Evolutionary conservation across 2,113 vertebrate genomes (phyloP).

Genomic region (Genyomyrus donnyi): DNA sequence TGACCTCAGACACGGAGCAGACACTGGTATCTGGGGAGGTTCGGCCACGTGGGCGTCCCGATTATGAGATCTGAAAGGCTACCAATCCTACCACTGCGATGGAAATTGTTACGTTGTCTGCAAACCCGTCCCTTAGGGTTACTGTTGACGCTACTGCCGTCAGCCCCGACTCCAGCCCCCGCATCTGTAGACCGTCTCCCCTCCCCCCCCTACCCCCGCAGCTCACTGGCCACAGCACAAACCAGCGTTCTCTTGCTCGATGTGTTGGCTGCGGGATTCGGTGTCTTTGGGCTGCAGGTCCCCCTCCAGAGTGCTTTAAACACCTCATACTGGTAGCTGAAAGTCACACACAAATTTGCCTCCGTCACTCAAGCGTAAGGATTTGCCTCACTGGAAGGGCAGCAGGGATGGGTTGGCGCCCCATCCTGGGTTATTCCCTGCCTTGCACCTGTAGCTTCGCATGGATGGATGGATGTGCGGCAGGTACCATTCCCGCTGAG

Average conservation of each 20-base stretch:
- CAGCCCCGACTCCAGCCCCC: background rate
- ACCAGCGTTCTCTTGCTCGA: background rate
- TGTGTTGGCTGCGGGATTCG: background rate
- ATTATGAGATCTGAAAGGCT: background rate
- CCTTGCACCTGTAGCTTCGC: background rate
- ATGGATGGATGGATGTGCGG: background rate
- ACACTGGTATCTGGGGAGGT: background rate
- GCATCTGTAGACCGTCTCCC: background rate
- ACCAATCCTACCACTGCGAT: background rate
- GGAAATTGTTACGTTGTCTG: background rate
- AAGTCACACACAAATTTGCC: background rate
- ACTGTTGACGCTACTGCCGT: background rate
- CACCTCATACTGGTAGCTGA: background rate
- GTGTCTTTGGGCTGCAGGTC: background rate
- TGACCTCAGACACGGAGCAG: background rate
- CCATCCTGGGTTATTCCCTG: background rate
- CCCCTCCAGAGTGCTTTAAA: background rate
- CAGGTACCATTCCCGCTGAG: background rate
- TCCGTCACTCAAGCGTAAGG: background rate
- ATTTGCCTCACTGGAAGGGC: background rate
- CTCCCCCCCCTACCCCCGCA: no score
- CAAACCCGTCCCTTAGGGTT: background rate
- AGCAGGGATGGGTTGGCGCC: background rate
- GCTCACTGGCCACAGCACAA: background rate
- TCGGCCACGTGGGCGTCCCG: background rate